Base-by-base conservation (phyloP, 2,888 invertebrate genomes). In the Synergus gifuensis region DNA sequence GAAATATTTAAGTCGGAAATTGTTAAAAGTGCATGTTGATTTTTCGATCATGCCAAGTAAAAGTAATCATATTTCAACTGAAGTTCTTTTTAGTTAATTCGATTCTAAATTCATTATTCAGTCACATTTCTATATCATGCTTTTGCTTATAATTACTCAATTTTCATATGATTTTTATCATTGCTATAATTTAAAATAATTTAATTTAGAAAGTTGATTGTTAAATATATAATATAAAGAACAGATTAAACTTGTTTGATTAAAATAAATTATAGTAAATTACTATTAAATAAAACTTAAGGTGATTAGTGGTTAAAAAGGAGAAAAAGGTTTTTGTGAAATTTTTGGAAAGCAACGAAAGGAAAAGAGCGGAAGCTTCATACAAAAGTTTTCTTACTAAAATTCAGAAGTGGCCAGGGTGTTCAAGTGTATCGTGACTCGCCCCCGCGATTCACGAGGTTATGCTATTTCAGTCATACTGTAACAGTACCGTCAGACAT, bases 371-470 rank as follows among this genome's bases (percentile, higher is more conserved):
- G n/a, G 54, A 54, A 73, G 54, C 69, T 14, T 54, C 60, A 22
- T 22, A 22, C 11, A 60, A n/a, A n/a, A 36, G 73, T 54, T 69
- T 69, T 69, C 28, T 44, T 69, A 49, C 49, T 8, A 69, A 69
- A 69, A 69, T 8, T 69, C 49, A 49, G 46, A 69, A 69, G 28
- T 69, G 69, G 46, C 28, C 49, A 69, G 46, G 60, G 28, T 69
- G 69, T 28, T n/a, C 49, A 69, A 22, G 60, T 22, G 12, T 60
- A 60, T 84, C 83, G 77, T 36, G 42, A 63, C 78, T 81, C 85
- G 85, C 86, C 86, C 86, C 84, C 86, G 85, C 85, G 77, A 83
- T 84, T 80, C 58, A 80, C 85, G 85, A 85, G 83, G 85, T 80
- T 85, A 78, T 69, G 83, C 86, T 86, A 86, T 87, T 87, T 87